Base-by-base conservation (phyloP, 2,888 invertebrate species). In the Protula sp. region DNA sequence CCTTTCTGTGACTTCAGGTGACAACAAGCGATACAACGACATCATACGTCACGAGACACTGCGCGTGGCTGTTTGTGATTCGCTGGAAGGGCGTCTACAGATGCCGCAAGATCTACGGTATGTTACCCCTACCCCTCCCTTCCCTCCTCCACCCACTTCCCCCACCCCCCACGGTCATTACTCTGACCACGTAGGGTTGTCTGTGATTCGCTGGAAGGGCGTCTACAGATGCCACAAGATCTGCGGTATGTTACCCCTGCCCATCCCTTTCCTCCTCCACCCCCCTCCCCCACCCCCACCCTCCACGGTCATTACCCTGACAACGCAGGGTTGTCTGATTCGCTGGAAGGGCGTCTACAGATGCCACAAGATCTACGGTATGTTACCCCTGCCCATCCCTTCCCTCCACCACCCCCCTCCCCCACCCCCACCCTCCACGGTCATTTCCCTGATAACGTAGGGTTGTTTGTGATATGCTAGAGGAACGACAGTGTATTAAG, bases 381-480 rank as follows among this genome's bases (percentile, higher is more conserved):
- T n/a, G n/a, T n/a, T 54, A 51, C 28, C 31, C n/a, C n/a, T n/a
- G n/a, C n/a, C n/a, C n/a, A n/a, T n/a, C n/a, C 26, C 14, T n/a
- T n/a, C n/a, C n/a, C n/a, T n/a, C n/a, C n/a, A n/a, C n/a, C n/a
- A n/a, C n/a, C n/a, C n/a, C n/a, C 14, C n/a, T 51, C 24, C 26
- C n/a, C n/a, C 14, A 24, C 22, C 51, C n/a, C n/a, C n/a, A n/a
- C n/a, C n/a, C 51, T 24, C 2, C 24, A 51, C n/a, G n/a, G n/a
- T n/a, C n/a, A n/a, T n/a, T n/a, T n/a, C n/a, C n/a, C n/a, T n/a
- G n/a, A 0, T 67, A 86, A 19, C 74, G 85, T 51, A 85, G 85
- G 5, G 85, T 85, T 30, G 85, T 86, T 1, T 83, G 84, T 75
- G 85, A 85, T 58, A 85, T 85, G 84, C 69, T 85, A 47, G 84